Evolutionary conservation across 2,113 vertebrate genomes (phyloP).

Genomic region (Talpa occidentalis): DNA sequence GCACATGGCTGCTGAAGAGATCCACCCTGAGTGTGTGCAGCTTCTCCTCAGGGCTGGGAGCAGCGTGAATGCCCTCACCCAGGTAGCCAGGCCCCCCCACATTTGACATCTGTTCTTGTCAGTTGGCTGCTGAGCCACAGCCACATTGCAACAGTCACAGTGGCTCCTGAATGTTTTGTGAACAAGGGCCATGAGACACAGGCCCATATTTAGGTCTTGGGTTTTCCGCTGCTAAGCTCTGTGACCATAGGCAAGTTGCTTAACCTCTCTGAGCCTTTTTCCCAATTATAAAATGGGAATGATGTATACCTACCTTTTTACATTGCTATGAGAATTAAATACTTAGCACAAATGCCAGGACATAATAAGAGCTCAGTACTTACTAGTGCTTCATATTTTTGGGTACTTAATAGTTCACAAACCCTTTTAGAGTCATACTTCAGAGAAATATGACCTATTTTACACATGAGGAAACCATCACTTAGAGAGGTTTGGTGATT

Average conservation of each 20-base stretch:
- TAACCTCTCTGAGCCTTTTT: slow-evolving; percentile 1
- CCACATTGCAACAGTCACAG: background rate
- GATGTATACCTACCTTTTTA: background rate
- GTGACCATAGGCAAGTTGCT: background rate
- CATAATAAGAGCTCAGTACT: background rate
- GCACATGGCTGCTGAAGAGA: slow-evolving; percentile 89
- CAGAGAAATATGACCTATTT: background rate
- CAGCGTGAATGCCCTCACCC: slow-evolving; percentile 87
- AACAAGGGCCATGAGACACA: background rate
- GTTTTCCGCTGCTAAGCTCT: background rate
- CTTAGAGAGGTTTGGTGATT: background rate
- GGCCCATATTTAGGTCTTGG: background rate
- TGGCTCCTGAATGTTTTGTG: background rate
- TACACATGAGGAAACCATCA: background rate
- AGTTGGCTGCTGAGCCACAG: background rate
- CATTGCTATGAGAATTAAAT: background rate
- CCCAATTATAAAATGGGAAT: background rate
- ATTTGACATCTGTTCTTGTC: background rate
- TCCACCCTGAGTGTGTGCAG: slow-evolving; percentile 84
- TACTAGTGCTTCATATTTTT: background rate
- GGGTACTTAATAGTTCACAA: background rate
- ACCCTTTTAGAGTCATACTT: background rate
- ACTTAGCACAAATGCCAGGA: background rate
- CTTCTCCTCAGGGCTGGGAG: slow-evolving; percentile 89
- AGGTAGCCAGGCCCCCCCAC: slow-evolving; percentile 78